Percentiles rank a stretch among this genome's conserved stretches.
Evolutionary conservation across 2,113 vertebrate species (phyloP).

Genomic region (Carassius carassius): DNA sequence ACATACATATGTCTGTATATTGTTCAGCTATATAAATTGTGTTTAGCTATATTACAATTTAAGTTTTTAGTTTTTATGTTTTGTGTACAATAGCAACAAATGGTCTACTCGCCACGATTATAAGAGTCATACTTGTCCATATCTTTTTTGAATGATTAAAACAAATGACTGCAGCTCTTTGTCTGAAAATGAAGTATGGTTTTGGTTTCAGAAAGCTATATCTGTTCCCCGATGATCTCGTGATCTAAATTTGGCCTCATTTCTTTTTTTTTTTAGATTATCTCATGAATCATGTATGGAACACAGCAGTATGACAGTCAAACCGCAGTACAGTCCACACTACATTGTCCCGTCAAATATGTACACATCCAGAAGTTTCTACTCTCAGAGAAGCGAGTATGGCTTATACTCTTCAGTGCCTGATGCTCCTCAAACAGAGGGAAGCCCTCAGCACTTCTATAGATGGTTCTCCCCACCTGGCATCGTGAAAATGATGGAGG

Average conservation of each 20-base stretch:
- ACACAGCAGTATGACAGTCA: constrained; percentile 68
- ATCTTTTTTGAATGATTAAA: background rate
- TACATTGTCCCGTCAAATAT: constrained; percentile 66
- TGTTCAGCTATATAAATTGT: too few relatives aligned
- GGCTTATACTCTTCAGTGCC: constrained; percentile 57
- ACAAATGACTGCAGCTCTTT: background rate
- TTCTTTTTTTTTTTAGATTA: constrained; percentile 21
- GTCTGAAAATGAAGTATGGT: background rate
- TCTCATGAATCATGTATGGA: constrained; percentile 69
- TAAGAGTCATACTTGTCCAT: background rate
- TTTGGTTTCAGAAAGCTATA: background rate
- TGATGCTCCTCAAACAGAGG: constrained; percentile 72
- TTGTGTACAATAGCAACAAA: background rate
- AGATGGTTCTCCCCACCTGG: constrained; percentile 82
- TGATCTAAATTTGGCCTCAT: constrained; percentile 10
- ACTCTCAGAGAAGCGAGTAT: constrained; percentile 64
- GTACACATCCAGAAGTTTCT: constrained; percentile 62
- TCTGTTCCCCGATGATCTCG: background rate
- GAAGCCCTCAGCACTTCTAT: constrained; percentile 79
- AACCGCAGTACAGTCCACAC: constrained; percentile 72
- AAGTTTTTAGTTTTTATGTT: background rate
- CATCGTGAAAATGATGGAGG: constrained; percentile 77
- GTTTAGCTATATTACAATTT: background rate
- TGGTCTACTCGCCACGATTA: background rate
- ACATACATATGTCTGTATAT: too few relatives aligned